Conservation (phyloP, 2,113 vertebrate genomes). For the Phoxinus phoxinus region DNA sequence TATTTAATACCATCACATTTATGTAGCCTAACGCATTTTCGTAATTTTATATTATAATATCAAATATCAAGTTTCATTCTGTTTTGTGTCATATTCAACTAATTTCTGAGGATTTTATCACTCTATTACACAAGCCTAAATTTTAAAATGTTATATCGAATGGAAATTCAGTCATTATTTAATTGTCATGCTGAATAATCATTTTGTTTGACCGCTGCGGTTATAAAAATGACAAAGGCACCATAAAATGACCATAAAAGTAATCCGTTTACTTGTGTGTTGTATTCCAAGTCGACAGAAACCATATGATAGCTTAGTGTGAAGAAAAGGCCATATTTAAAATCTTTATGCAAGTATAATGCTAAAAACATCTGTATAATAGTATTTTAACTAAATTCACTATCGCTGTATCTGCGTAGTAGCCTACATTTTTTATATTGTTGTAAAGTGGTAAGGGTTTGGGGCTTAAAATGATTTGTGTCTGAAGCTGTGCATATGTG, state of each 20-base stretch:
- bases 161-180: not conserved
- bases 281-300: not conserved
- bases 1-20: not conserved
- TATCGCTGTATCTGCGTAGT: not conserved
- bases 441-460: not conserved
- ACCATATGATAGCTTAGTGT: not conserved
- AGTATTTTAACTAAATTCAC: not conserved
- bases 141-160: not conserved
- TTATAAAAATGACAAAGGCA: slow-evolving; percentile 9
- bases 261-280: not conserved
- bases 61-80: no score
- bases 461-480: not conserved
- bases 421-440: not conserved
- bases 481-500: not conserved
- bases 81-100: not conserved
- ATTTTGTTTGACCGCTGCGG: not conserved
- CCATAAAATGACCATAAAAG: not conserved
- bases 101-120: not conserved
- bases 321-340: not conserved
- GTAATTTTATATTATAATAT: not conserved
- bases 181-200: not conserved
- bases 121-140: not conserved
- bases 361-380: not conserved
- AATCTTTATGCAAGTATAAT: not conserved
- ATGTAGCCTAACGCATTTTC: not conserved